A percentile compares a stretch with the other conserved stretches of the same genome.
phyloP scores from a whole-genome alignment of 2,113 vertebrate genomes.

The Phainopepla nitens region DNA sequence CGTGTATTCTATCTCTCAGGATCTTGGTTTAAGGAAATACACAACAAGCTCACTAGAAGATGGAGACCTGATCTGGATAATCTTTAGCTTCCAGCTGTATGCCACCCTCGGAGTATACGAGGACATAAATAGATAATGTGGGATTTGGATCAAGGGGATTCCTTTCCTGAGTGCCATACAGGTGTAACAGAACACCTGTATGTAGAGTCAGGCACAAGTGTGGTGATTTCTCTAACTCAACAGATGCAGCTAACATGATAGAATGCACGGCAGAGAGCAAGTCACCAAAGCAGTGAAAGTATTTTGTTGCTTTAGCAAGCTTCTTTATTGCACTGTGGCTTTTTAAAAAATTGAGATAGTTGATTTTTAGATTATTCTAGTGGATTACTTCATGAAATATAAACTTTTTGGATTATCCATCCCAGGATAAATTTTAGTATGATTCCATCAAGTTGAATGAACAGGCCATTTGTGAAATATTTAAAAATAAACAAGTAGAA shows the following conservation, averaged over 20 bases:
- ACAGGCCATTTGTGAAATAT: not conserved
- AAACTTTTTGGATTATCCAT: not conserved
- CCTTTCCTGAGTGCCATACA: not conserved
- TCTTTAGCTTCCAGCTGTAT: not conserved
- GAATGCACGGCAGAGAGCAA: not conserved
- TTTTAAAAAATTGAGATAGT: not conserved
- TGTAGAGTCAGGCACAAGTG: not conserved
- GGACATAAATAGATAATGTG: not conserved
- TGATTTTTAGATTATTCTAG: not conserved
- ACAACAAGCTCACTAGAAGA: not conserved
- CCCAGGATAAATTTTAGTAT: not conserved
- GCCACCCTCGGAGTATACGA: not conserved
- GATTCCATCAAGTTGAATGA: not conserved
- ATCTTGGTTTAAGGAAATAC: not conserved
- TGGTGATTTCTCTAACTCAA: not conserved
- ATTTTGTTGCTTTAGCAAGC: not conserved
- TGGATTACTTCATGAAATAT: not conserved
- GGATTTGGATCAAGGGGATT: not conserved
- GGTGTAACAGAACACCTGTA: not conserved
- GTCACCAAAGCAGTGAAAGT: not conserved
- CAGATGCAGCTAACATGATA: not conserved
- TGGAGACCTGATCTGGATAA: not conserved
- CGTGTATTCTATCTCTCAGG: not conserved
- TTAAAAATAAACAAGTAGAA: fast-evolving
- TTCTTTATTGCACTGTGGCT: not conserved